A percentile compares a stretch with the other conserved stretches of the same genome.
phyloP scores from a whole-genome alignment of 2,797 vertebrate species.

The Cryptoprocta ferox region DNA sequence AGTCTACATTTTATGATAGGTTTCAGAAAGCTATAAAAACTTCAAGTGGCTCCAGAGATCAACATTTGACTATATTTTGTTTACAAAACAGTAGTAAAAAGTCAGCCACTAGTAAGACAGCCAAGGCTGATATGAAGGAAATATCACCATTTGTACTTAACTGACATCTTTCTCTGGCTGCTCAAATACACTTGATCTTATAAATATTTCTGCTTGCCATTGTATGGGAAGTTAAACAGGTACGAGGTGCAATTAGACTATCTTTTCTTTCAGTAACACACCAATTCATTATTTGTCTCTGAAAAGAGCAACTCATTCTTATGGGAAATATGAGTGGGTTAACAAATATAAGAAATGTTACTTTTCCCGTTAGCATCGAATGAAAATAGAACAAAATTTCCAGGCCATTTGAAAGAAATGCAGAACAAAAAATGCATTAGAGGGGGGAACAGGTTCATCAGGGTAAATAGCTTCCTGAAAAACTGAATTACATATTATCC shows the following conservation, averaged over 20 bases:
- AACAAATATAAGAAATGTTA: background rate
- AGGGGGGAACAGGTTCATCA: background rate
- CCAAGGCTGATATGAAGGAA: background rate
- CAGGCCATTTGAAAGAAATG: background rate
- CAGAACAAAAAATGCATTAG: background rate
- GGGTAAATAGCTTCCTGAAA: background rate
- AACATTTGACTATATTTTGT: constrained; percentile 59
- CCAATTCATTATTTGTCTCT: constrained; percentile 16
- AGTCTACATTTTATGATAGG: constrained; percentile 56
- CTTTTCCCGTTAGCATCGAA: background rate
- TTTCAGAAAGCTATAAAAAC: constrained; percentile 69
- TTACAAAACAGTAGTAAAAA: constrained; percentile 59
- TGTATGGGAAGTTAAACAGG: background rate
- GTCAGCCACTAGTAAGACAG: background rate
- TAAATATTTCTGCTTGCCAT: background rate
- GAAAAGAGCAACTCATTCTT: constrained; percentile 1
- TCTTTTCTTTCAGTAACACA: background rate
- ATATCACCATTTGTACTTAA: constrained; percentile 9
- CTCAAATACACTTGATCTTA: constrained; percentile 20
- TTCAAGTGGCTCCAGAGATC: constrained; percentile 51
- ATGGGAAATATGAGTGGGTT: background rate
- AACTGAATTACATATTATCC: background rate
- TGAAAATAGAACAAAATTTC: background rate
- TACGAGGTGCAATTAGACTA: background rate
- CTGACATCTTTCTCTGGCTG: constrained; percentile 5